Evolutionary conservation across 2,113 vertebrate genomes (phyloP).

Genomic region (Tychaedon coryphoeus): DNA sequence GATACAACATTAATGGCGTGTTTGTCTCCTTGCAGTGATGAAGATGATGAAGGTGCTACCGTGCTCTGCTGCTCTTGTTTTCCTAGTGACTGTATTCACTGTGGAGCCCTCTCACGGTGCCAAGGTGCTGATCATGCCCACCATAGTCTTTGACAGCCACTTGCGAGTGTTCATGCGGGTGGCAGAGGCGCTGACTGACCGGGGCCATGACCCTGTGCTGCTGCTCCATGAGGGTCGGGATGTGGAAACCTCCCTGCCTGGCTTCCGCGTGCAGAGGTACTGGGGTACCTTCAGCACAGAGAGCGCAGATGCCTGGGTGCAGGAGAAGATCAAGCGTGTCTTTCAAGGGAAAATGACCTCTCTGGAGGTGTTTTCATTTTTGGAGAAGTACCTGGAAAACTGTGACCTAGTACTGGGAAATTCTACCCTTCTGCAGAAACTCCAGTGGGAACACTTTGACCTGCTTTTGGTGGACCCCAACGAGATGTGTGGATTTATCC

Average conservation of each 20-base stretch:
- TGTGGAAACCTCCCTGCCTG: neutral
- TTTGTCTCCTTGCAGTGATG: conserved; percentile 27
- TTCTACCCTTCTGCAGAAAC: conserved; percentile 39
- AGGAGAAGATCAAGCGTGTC: conserved; percentile 64
- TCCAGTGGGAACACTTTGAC: conserved; percentile 49
- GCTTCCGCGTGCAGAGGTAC: conserved; percentile 47
- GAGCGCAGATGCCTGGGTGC: conserved; percentile 51
- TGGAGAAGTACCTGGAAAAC: conserved; percentile 69
- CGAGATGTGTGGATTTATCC: conserved; percentile 68
- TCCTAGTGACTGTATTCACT: neutral
- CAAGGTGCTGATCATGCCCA: conserved; percentile 65
- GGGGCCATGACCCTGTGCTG: conserved; percentile 47
- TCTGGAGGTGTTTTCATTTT: conserved; percentile 61
- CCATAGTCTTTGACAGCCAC: conserved; percentile 69
- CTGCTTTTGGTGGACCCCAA: conserved; percentile 67
- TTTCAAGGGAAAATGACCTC: conserved; percentile 67
- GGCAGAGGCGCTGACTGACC: conserved; percentile 52
- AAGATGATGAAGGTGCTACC: conserved; percentile 23
- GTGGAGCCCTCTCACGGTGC: conserved; percentile 14
- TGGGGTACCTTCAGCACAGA: conserved; percentile 59
- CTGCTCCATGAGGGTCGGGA: conserved; percentile 52
- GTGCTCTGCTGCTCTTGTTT: neutral
- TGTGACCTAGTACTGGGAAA: conserved; percentile 65
- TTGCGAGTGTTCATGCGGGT: conserved; percentile 60
- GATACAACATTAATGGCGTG: neutral